Conservation (phyloP, 2,113 vertebrate genomes). For the Ailurus styani region DNA sequence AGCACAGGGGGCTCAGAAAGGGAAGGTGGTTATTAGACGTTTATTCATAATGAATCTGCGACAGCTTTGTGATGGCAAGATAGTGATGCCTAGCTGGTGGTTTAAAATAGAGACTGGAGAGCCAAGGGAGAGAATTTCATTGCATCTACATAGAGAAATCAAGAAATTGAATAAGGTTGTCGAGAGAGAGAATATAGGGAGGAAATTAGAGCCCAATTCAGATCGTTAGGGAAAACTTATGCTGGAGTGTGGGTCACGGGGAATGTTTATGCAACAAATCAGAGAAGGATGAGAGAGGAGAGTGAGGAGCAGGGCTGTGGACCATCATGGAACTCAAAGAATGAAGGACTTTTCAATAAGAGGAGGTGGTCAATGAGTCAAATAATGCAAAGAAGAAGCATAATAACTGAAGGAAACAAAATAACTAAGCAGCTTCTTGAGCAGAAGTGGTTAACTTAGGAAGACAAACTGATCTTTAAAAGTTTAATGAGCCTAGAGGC, state of each 20-base stretch:
- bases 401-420: background rate
- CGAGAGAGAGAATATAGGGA: background rate
- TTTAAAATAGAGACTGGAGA: background rate
- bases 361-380: background rate
- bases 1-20: background rate
- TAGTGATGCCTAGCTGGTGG: too few relatives aligned
- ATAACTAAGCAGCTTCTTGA: background rate
- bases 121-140: background rate
- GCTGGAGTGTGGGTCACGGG: background rate
- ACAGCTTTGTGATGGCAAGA: background rate
- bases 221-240: background rate
- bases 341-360: background rate
- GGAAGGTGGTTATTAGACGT: background rate
- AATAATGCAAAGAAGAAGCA: background rate
- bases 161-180: background rate
- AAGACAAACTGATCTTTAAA: background rate
- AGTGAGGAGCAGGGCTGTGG: rapidly evolving
- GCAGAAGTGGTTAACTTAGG: background rate
- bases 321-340: background rate
- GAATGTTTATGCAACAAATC: background rate
- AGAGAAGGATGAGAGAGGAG: background rate
- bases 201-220: background rate
- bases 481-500: background rate
- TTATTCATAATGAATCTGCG: background rate
- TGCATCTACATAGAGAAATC: background rate